Percentiles rank a stretch among this genome's conserved stretches.
These are phyloP conservation scores for Brotula barbata DNA, from an alignment of 2,797 vertebrate species.

Conservation along the genomic window DNA sequence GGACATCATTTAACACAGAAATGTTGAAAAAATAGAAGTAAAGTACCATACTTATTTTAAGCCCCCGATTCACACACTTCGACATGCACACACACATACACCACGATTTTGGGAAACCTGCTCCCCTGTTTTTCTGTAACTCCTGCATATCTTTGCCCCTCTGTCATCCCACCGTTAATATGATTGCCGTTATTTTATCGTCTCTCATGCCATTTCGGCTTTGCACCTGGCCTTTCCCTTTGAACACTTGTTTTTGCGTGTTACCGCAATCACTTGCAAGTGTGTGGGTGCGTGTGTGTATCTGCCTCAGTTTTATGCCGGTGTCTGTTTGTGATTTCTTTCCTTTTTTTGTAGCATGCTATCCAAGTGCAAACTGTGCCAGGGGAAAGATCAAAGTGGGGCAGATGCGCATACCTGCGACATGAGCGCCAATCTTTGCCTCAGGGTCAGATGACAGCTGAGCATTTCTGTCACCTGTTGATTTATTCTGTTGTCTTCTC, in stretches of 20 bases:
- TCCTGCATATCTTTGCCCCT: slow-evolving; percentile 73
- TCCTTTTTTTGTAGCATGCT: slow-evolving; percentile 46
- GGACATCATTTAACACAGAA: too few species aligned
- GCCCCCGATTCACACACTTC: background rate
- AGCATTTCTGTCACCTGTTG: slow-evolving; percentile 79
- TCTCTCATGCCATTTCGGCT: slow-evolving; percentile 71
- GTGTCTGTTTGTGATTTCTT: slow-evolving; percentile 70
- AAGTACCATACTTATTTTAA: too few species aligned
- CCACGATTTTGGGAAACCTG: slow-evolving; percentile 56
- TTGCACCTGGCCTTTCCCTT: slow-evolving; percentile 78
- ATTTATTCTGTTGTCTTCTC: slow-evolving; percentile 75
- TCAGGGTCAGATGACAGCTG: slow-evolving; percentile 79
- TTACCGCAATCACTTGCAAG: slow-evolving; percentile 69
- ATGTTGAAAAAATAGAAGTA: too few species aligned
- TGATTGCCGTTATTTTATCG: slow-evolving; percentile 72
- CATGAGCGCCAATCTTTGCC: slow-evolving; percentile 75
- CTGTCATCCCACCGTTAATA: slow-evolving; percentile 77
- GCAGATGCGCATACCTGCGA: slow-evolving; percentile 80
- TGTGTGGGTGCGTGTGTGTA: slow-evolving; percentile 59
- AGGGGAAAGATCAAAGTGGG: slow-evolving; percentile 80
- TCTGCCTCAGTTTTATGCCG: slow-evolving; percentile 58
- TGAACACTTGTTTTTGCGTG: slow-evolving; percentile 75
- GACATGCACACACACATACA: slow-evolving; percentile 5
- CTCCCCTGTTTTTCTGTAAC: slow-evolving; percentile 58
- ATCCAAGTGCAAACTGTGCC: slow-evolving; percentile 69